A percentile compares a stretch with the other conserved stretches of the same genome.
These are phyloP conservation scores for Drosophila persimilis DNA, from an alignment of 1,140 invertebrate genomes.

Conservation along the genomic window DNA sequence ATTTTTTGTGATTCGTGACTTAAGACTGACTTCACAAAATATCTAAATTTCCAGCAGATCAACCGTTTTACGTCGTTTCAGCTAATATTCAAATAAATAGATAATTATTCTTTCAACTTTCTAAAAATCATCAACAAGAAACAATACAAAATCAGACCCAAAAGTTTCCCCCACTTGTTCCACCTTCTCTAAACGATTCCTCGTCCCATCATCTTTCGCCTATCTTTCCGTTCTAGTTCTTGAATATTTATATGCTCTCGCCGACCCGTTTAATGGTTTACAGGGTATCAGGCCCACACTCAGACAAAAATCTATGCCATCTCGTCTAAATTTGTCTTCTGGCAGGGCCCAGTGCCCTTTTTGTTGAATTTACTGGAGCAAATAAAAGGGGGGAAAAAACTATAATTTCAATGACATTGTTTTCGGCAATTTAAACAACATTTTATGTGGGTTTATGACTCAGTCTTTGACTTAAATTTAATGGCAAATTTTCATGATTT, in stretches of 20 bases:
- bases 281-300: conserved; percentile 42
- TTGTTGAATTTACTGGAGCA: conserved; percentile 60
- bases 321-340: conserved; percentile 66
- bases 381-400: conserved; percentile 12
- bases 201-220: conserved; percentile 15
- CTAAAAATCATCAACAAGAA: conserved; percentile 18
- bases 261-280: conserved; percentile 4
- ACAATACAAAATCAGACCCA: not conserved
- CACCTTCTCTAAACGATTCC: not conserved
- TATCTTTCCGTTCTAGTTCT: conserved; percentile 29
- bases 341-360: conserved; percentile 57
- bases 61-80: no score
- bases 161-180: not conserved
- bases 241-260: not conserved
- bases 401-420: conserved; percentile 66
- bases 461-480: conserved; percentile 9
- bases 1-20: no score
- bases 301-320: conserved; percentile 62
- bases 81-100: not conserved
- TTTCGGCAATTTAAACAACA: not conserved
- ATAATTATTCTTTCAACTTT: conserved; percentile 7
- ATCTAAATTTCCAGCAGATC: no score
- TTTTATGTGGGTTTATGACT: conserved; percentile 17
- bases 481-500: conserved; percentile 6
- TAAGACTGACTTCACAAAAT: no score